Evolutionary conservation across 2,113 vertebrate species (phyloP).

Genomic region (Microcebus murinus): DNA sequence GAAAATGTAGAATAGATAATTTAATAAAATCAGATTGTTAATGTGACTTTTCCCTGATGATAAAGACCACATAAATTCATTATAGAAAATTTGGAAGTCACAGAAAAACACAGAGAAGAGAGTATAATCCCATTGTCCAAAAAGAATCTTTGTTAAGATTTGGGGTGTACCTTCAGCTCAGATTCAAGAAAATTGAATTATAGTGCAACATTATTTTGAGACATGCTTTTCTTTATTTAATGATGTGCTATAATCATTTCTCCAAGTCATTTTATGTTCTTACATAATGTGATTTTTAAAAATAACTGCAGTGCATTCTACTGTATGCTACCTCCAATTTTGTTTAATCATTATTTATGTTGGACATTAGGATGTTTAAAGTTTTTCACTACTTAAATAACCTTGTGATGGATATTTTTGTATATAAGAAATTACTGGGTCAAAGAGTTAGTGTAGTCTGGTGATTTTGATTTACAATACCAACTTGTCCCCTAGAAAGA

Average conservation of each 20-base stretch:
- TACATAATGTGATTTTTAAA: slow-evolving; percentile 6
- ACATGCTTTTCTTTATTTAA: slow-evolving; percentile 31
- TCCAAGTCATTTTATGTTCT: slow-evolving; percentile 14
- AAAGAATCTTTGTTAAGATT: background rate
- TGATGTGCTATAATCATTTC: slow-evolving; percentile 11
- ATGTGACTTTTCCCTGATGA: background rate
- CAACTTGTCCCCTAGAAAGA: background rate
- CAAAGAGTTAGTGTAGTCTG: background rate
- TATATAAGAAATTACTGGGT: background rate
- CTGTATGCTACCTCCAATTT: background rate
- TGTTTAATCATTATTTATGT: slow-evolving; percentile 43
- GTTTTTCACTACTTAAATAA: slow-evolving; percentile 24
- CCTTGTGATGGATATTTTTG: background rate
- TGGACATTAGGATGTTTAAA: background rate
- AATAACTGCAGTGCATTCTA: background rate
- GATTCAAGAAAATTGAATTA: background rate
- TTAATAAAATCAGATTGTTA: background rate
- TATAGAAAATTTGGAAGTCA: background rate
- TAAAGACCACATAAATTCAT: background rate
- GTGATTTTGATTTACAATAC: slow-evolving; percentile 40
- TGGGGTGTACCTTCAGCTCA: background rate
- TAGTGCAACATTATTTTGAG: background rate
- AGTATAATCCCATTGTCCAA: background rate
- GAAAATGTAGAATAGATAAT: background rate
- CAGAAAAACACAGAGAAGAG: background rate